Base-by-base conservation (phyloP, 2,113 vertebrate species). In the Cacatua alba region DNA sequence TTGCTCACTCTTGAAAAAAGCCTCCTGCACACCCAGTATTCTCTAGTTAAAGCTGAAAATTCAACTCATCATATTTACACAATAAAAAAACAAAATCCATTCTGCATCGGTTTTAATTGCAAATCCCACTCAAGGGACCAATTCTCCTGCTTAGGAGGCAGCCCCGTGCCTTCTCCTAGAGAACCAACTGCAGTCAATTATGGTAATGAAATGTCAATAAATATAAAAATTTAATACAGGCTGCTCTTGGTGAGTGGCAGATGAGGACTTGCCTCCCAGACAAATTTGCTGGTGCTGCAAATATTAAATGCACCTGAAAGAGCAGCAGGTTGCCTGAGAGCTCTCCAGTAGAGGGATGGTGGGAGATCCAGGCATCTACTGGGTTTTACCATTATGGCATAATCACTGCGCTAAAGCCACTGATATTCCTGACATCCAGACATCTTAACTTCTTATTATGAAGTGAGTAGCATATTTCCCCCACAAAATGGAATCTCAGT, bases 141-240 rank as follows among this genome's bases (percentile, higher is more conserved):
- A 97, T 98, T 98, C 98, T 98, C 97, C 96, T 98, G 98, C 98
- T 98, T 98, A 98, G 98, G 98, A 98, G 98, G 98, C 98, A 96
- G 95, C 98, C 97, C 97, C 91, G 98, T 97, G 97, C 98, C 98
- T 98, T 98, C 98, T 98, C 98, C 98, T 97, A 97, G 96, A 98
- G 98, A 98, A 97, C 98, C 98, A 96, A 98, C 98, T 96, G 97
- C 98, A 99, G 99, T 99, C 99, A 99, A 99, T 99, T 99, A 99
- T 99, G 99, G 98, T 99, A 99, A 99, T 99, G 99, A 99, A 99
- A 99, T 99, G 99, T 99, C 99, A 99, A 99, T 99, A 99, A 99
- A 99, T 99, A 99, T 99, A 99, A 99, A 99, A 99, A 99, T 99
- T 99, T 99, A 98, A 99, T 99, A 99, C 97, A 98, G 98, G 97